Percentiles rank a stretch among this genome's conserved stretches.
Evolutionary conservation across 2,888 invertebrate genomes (phyloP).

Genomic region (Zelleria hepariella): DNA sequence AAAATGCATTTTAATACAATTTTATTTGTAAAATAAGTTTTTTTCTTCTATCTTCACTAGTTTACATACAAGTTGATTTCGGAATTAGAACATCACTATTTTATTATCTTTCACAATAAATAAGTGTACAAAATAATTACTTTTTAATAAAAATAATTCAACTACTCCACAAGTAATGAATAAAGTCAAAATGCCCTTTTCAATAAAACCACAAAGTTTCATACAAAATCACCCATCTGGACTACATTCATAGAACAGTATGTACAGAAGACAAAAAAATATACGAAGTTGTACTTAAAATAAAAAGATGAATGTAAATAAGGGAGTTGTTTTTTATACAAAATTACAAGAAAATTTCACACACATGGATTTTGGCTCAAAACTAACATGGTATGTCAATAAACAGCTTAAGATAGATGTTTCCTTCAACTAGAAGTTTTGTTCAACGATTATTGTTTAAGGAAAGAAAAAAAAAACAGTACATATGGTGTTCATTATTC

Average conservation of each 20-base stretch:
- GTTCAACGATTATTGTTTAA: too few species aligned
- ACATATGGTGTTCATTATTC: too few species aligned
- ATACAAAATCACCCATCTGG: too few species aligned
- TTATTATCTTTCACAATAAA: neutral
- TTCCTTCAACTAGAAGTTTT: too few species aligned
- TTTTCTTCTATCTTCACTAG: neutral
- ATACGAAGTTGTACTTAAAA: neutral
- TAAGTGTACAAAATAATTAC: neutral
- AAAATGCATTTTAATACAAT: neutral
- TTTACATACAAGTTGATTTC: neutral
- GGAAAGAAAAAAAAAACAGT: too few species aligned
- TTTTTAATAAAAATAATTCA: neutral
- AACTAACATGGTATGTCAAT: neutral
- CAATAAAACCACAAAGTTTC: neutral
- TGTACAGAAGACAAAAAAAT: neutral
- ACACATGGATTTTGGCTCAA: neutral
- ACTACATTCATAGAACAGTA: neutral
- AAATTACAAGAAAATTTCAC: too few species aligned
- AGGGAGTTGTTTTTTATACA: neutral
- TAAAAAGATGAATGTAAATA: neutral
- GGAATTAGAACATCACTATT: neutral
- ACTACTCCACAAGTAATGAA: neutral
- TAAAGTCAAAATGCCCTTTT: neutral
- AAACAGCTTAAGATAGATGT: too few species aligned
- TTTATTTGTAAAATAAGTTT: neutral